Conservation (phyloP, 2,888 invertebrate species). For the Leptinotarsa juncta region DNA sequence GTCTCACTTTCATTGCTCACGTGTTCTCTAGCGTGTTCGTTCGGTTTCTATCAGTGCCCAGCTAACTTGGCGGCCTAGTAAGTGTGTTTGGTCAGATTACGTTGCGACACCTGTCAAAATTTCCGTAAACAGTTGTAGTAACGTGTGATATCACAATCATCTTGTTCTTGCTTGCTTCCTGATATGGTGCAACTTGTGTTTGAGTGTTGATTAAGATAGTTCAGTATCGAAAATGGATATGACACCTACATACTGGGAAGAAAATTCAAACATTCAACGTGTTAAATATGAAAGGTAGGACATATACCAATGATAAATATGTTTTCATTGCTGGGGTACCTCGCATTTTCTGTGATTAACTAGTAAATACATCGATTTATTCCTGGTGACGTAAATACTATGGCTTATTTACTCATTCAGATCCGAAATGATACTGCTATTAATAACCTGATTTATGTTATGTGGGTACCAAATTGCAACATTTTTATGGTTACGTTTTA, state of each 20-base stretch:
- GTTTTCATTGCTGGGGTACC: conserved; percentile 16
- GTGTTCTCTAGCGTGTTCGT: conserved; percentile 59
- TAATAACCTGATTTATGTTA: conserved; percentile 42
- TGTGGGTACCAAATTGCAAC: conserved; percentile 41
- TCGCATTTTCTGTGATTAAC: conserved; percentile 21
- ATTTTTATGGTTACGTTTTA: conserved; percentile 23
- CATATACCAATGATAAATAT: conserved; percentile 4
- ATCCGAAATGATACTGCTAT: conserved; percentile 44
- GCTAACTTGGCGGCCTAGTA: conserved; percentile 45
- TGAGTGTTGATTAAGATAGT: conserved; percentile 12
- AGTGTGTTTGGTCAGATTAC: conserved; percentile 38
- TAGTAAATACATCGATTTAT: conserved; percentile 3
- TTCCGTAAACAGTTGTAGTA: conserved; percentile 46
- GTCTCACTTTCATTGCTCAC: conserved; percentile 52
- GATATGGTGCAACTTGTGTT: conserved; percentile 25
- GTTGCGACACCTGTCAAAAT: conserved; percentile 51
- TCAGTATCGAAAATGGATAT: conserved; percentile 58
- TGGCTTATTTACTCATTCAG: conserved; percentile 40
- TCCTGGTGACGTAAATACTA: conserved; percentile 40
- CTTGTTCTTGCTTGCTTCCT: conserved; percentile 20
- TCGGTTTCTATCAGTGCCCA: conserved; percentile 53
- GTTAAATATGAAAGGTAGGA: conserved; percentile 69
- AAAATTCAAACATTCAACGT: conserved; percentile 67
- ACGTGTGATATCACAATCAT: conserved; percentile 26
- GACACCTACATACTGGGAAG: conserved; percentile 69